Evolutionary conservation across 2,888 invertebrate species (phyloP), one percentile per base, ranked within the genome.

Genomic region (Caenorhabditis plicata): DNA sequence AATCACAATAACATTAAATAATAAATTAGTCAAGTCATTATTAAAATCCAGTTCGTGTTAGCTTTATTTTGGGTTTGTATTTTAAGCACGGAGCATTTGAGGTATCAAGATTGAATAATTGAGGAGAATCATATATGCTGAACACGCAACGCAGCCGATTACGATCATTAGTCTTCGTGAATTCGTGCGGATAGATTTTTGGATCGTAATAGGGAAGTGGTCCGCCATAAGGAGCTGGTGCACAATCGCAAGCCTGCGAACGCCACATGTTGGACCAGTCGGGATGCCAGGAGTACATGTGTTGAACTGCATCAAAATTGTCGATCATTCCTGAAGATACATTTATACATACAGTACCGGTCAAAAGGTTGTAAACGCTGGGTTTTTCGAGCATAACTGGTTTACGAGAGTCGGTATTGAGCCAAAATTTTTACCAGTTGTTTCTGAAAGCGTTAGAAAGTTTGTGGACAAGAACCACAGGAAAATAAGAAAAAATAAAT

Each of bases 151-250:
- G 52, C 25, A 73, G 39, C 0, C 72, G 68, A 46, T 78, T 76
- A 4, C 64, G 52, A 19, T 71, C 76, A 48, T 80, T 80, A 41
- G 71, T 65, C 22, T 64, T 57, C 3, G 70, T 65, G 60, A 76
- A 78, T 19, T 66, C 55, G n/a, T 64, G 56, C 0, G 77, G 76
- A 47, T 80, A 80, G 19, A 65, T 48, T 40, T 72, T 74, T 2
- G 77, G 77, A 41, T 77, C 73, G 52, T 69, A 80, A 53, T 80
- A 80, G 1, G 79, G 77, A 7, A 79, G 62, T 8, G 72, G 61
- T 8, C 71, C 76, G 20, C 72, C 75, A 39, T 79, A 79, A 3
- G 71, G 57, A 17, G 80, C 78, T 5, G 79, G 79, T 22, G 72
- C 73, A 61, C 79, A 79, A 22, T 76, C 67, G 47, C 79, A 79